Conservation (phyloP, 2,113 vertebrate species). For the Mixornis gularis region DNA sequence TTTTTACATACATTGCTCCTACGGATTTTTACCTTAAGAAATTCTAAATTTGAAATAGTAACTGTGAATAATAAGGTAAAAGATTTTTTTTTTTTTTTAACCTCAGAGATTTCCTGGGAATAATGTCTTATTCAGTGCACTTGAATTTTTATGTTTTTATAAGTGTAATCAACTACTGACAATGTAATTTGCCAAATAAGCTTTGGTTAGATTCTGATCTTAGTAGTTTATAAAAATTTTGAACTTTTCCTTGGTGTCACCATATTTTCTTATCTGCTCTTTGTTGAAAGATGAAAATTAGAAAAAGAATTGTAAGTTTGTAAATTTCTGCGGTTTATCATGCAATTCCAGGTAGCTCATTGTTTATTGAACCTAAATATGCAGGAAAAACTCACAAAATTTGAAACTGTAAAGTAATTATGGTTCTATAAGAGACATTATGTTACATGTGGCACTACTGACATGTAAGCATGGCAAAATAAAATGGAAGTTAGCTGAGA, state of each 20-base stretch:
- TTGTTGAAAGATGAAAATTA: neutral
- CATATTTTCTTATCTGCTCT: neutral
- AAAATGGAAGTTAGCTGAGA: neutral
- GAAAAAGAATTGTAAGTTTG: neutral
- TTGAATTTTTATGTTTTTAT: neutral
- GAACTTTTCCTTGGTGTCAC: neutral
- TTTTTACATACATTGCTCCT: neutral
- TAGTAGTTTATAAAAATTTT: neutral
- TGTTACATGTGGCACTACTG: fast-evolving
- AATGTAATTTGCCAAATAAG: neutral
- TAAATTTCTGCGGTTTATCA: neutral
- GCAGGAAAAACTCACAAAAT: neutral
- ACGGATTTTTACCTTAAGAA: neutral
- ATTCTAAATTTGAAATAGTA: neutral
- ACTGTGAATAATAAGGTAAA: neutral
- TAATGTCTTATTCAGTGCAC: neutral
- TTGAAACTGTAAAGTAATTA: neutral
- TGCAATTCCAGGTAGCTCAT: neutral
- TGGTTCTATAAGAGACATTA: neutral
- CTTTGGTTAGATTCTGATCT: neutral
- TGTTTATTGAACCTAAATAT: neutral
- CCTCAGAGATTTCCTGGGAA: neutral
- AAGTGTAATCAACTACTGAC: neutral
- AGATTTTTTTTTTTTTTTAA: neutral
- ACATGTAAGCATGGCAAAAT: neutral